Percentiles rank a stretch among this genome's conserved stretches.
Evolutionary conservation across 2,797 vertebrate genomes (phyloP).

Genomic region (Gymnothorax reevesii): DNA sequence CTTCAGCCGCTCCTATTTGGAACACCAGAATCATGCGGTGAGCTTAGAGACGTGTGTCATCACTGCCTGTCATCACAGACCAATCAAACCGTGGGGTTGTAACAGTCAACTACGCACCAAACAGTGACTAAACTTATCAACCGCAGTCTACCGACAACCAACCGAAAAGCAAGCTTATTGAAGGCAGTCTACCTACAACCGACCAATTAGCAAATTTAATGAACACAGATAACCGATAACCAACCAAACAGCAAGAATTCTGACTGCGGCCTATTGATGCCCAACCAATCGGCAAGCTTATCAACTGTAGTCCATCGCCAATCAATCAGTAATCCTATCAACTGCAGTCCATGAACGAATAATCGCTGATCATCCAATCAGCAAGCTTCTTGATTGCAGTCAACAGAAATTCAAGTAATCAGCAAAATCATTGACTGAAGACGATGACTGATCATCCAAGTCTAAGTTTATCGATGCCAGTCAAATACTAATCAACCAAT

Average conservation of each 20-base stretch:
- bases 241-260: no score
- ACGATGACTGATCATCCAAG: no score
- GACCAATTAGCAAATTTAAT: background rate
- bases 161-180: no score
- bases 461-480: background rate
- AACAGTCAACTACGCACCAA: no score
- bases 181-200: background rate
- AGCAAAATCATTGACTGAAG: no score
- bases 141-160: no score
- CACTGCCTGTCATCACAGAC: background rate
- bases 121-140: no score
- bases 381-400: background rate
- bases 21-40: background rate
- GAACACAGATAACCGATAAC: no score
- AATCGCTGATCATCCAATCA: background rate
- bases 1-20: constrained; percentile 84
- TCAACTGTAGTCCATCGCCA: background rate
- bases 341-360: background rate
- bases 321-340: background rate
- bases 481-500: background rate
- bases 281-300: background rate
- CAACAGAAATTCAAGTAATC: background rate
- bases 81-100: background rate
- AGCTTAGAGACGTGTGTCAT: background rate
- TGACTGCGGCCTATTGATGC: background rate